Percentiles rank a stretch among this genome's conserved stretches.
Conservation (phyloP, 1,140 invertebrate species). For the Reticulitermes speratus region DNA sequence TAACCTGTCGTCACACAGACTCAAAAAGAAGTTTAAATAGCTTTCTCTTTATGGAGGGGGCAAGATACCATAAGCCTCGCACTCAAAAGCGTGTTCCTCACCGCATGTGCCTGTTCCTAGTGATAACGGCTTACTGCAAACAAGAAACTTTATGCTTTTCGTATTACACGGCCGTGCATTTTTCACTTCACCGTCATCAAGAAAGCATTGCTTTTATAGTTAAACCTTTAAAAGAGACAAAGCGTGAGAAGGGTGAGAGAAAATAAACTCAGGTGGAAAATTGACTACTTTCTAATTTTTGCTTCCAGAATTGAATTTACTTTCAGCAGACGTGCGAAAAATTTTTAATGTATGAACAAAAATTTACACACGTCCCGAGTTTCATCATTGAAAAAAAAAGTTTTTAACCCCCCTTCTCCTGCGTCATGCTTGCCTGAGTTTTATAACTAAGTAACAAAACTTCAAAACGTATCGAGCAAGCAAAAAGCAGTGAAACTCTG, state of each 20-base stretch:
- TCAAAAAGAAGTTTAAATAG: neutral
- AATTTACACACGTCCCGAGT: neutral
- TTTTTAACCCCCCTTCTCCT: neutral
- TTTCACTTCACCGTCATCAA: neutral
- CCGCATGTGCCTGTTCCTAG: neutral
- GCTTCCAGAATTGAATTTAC: constrained; percentile 18
- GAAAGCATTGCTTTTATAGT: constrained; percentile 4
- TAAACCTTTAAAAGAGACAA: neutral
- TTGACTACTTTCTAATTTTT: neutral
- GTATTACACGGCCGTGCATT: neutral
- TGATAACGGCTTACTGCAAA: neutral
- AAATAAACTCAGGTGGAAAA: constrained; percentile 8
- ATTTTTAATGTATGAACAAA: constrained; percentile 18
- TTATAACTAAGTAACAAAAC: neutral
- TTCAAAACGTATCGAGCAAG: constrained; percentile 1
- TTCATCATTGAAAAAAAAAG: neutral
- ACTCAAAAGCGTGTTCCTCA: neutral
- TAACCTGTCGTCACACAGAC: neutral
- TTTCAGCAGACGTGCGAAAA: neutral
- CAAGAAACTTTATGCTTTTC: constrained; percentile 15
- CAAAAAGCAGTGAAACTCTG: neutral
- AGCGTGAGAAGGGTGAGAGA: neutral
- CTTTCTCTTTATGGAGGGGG: neutral
- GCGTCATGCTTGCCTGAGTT: neutral
- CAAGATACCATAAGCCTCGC: neutral